Evolutionary conservation across 2,888 invertebrate species (phyloP), one percentile per base, ranked within the genome.

Genomic region (Polydrusus pterygomalis): DNA sequence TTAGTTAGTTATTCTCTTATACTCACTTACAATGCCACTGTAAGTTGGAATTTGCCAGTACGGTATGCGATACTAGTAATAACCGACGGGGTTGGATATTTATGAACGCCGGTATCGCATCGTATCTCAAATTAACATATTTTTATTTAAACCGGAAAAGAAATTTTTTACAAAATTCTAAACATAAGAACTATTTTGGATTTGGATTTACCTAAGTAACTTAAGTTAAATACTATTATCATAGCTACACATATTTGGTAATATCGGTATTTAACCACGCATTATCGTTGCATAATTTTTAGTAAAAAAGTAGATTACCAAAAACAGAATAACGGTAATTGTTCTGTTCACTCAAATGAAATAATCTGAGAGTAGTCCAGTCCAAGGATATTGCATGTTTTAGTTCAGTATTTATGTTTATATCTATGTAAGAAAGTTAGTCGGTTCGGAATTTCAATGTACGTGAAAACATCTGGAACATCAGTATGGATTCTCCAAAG

Each of bases 351-450:
- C 58, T 64, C 63, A 65, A 10, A 68, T 8, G 8, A 45, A 20
- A 54, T 11, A 47, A 34, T 13, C 56, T 30, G 18, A 34, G 2
- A 38, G 11, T 60, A 60, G 38, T 30, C 58, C 54, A 80, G 83
- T 83, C 81, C 79, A 80, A 79, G 80, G 82, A 79, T 78, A 78
- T 81, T 82, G 83, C 83, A 84, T 82, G 83, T 78, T 79, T 80
- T 25, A 79, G 67, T 58, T 78, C 80, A 80, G 75, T 75, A 56
- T 69, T 47, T n/a, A 30, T 74, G 70, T 70, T 62, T 51, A 56
- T 71, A 47, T 75, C 38, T 65, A 56, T 25, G 54, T 38, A 71
- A 69, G 20, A 49, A 65, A 51, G 15, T 17, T 11, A 34, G 56
- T 56, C 30, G 30, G n/a, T 30, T 56, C 8, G 6, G 1, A 56